These are phyloP conservation scores for Ancistrus triradiatus DNA, from an alignment of 2,113 vertebrate species.

Conservation along the genomic window DNA sequence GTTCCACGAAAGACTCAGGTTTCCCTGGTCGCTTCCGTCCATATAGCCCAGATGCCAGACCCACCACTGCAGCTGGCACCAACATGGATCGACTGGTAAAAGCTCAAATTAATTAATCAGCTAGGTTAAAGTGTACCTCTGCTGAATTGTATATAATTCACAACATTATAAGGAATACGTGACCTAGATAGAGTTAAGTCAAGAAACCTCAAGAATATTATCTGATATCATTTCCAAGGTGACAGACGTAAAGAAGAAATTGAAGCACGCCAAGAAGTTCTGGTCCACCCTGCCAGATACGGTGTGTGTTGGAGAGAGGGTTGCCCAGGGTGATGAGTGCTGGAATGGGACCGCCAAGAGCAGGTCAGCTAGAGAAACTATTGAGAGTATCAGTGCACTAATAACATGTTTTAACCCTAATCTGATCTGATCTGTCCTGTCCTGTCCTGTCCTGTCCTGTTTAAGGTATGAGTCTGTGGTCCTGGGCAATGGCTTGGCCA, in stretches of 20 bases:
- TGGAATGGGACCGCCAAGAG: conserved; percentile 91
- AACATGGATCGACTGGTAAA: conserved; percentile 90
- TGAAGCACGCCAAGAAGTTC: conserved; percentile 93
- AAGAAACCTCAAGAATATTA: not conserved
- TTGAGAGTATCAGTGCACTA: too few relatives aligned
- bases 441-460: not conserved
- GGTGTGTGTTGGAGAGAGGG: conserved; percentile 81
- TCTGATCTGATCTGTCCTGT: too few relatives aligned
- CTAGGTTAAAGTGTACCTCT: not conserved
- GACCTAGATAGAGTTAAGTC: not conserved
- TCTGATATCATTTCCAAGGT: conserved; percentile 65
- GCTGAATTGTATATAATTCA: not conserved
- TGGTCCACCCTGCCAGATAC: conserved; percentile 93
- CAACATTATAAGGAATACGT: not conserved
- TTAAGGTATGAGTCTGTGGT: conserved; percentile 86
- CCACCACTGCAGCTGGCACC: conserved; percentile 92
- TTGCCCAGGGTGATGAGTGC: conserved; percentile 74
- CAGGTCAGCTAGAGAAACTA: conserved; percentile 69
- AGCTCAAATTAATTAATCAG: not conserved
- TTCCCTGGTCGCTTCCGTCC: conserved; percentile 89
- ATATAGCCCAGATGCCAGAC: conserved; percentile 83
- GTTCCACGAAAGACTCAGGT: conserved; percentile 75
- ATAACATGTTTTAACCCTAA: not conserved
- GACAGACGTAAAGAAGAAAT: conserved; percentile 90
- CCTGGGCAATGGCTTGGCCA: conserved; percentile 88